Conservation (phyloP, 2,113 vertebrate genomes). For the Myotis lucifugus region DNA sequence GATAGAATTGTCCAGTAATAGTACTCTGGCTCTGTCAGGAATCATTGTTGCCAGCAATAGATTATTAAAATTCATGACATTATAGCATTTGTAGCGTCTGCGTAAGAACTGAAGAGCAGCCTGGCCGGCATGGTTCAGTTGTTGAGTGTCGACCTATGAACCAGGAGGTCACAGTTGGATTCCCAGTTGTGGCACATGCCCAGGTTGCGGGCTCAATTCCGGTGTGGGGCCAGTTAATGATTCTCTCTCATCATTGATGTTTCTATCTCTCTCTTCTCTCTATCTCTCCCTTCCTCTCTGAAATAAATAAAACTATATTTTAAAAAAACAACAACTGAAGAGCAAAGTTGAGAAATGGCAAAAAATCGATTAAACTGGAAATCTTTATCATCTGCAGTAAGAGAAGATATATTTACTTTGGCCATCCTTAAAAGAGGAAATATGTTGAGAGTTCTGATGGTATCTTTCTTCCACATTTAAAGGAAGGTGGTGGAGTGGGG, state of each 20-base stretch:
- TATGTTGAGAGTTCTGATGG: neutral
- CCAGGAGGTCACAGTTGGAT: too few species aligned
- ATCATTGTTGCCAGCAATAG: neutral
- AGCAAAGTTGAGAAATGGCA: neutral
- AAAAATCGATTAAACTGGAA: neutral
- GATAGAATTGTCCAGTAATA: neutral
- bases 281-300: too few species aligned
- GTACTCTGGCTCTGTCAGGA: neutral
- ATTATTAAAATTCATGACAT: neutral
- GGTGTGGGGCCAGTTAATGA: too few species aligned
- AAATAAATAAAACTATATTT: too few species aligned
- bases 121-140: too few species aligned
- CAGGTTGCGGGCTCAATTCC: too few species aligned
- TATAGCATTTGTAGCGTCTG: neutral
- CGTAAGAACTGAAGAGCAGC: neutral
- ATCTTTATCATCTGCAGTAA: neutral
- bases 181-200: too few species aligned
- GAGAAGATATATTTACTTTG: neutral
- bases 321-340: neutral
- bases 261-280: too few species aligned
- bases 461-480: neutral
- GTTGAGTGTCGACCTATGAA: too few species aligned
- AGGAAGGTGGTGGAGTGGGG: neutral
- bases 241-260: too few species aligned
- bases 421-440: neutral